A percentile compares a stretch with the other conserved stretches of the same genome.
phyloP scores from a whole-genome alignment of 2,797 vertebrate genomes.

The Glossophaga mutica region DNA sequence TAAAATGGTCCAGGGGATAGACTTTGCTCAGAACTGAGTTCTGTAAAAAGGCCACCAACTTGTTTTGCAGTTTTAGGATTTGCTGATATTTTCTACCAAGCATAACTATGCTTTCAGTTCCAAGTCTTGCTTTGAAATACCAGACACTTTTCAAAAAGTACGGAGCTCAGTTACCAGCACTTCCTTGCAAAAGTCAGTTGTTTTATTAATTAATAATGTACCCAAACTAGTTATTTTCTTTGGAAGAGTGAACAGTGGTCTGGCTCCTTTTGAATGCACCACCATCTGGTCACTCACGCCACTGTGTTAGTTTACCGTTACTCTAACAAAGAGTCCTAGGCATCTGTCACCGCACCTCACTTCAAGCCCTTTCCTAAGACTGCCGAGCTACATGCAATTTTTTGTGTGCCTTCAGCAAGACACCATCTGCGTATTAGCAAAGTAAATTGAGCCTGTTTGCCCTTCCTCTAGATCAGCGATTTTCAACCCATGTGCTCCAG shows the following conservation, averaged over 20 bases:
- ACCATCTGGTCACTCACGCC: too few relatives aligned
- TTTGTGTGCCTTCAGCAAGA: neutral
- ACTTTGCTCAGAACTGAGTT: constrained; percentile 22
- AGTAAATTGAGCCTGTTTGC: neutral
- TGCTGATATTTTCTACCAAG: constrained; percentile 52
- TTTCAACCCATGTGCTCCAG: neutral
- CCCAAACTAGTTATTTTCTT: neutral
- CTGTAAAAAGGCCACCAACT: constrained; percentile 10
- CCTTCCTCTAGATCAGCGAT: neutral
- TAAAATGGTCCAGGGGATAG: neutral
- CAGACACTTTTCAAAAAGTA: constrained; percentile 25
- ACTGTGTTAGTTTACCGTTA: neutral
- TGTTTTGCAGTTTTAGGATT: constrained; percentile 43
- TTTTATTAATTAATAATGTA: neutral
- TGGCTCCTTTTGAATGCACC: neutral
- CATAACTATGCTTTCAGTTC: constrained; percentile 21
- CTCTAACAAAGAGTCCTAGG: neutral
- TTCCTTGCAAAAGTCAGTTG: neutral
- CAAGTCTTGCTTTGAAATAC: constrained; percentile 48
- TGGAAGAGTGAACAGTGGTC: neutral
- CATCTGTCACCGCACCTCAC: neutral
- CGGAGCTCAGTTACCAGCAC: neutral
- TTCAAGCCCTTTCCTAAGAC: neutral
- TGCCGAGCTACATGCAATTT: neutral
- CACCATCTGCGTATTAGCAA: neutral